These are phyloP conservation scores for Trachelus tabidus DNA, from an alignment of 2,888 invertebrate species.

Conservation along the genomic window DNA sequence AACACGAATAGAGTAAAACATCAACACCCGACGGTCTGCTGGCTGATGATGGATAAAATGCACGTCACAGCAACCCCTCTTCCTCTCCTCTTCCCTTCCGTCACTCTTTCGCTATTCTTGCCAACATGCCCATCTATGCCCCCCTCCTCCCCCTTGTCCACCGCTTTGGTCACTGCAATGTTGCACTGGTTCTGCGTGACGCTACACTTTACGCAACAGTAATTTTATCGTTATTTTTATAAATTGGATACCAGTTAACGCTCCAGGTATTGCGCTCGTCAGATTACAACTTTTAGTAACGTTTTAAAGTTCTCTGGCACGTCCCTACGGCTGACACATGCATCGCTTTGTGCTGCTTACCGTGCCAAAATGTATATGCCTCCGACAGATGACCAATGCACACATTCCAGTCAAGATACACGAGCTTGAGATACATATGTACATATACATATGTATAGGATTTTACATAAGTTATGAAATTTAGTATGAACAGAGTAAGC, in stretches of 20 bases:
- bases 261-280: slow-evolving; percentile 58
- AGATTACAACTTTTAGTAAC: slow-evolving; percentile 61
- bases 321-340: neutral
- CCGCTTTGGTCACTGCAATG: slow-evolving; percentile 32
- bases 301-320: slow-evolving; percentile 38
- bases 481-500: neutral
- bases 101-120: slow-evolving; percentile 22
- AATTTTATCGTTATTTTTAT: slow-evolving; percentile 67
- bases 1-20: slow-evolving; percentile 56
- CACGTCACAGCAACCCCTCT: slow-evolving; percentile 43
- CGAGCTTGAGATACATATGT: neutral
- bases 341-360: neutral
- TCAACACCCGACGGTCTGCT: slow-evolving; percentile 50
- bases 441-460: neutral
- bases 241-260: slow-evolving; percentile 65
- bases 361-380: neutral
- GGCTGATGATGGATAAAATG: slow-evolving; percentile 60
- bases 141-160: slow-evolving; percentile 1
- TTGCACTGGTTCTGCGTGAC: slow-evolving; percentile 43
- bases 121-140: slow-evolving; percentile 30
- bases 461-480: neutral
- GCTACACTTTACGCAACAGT: slow-evolving; percentile 61
- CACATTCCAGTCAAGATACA: neutral
- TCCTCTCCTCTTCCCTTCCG: slow-evolving; percentile 17
- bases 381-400: neutral